Evolutionary conservation across 1,140 invertebrate species (phyloP).

Genomic region (Rhyzopertha dominica): DNA sequence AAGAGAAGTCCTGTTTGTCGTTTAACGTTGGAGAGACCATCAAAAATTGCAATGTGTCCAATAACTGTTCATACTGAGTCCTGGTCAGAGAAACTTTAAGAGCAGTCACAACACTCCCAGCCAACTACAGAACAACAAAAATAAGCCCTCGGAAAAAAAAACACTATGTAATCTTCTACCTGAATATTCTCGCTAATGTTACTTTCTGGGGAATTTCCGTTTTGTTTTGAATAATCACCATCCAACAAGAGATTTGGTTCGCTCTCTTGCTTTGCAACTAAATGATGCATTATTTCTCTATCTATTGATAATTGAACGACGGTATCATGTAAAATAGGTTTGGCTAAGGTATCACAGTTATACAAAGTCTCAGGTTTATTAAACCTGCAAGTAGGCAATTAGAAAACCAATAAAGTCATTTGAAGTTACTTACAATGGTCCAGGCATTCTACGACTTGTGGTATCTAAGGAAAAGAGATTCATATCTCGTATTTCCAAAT

Average conservation of each 20-base stretch:
- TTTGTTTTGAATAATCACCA: slow-evolving; percentile 15
- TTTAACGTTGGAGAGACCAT: slow-evolving; percentile 26
- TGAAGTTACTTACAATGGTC: slow-evolving; percentile 22
- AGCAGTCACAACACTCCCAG: slow-evolving; percentile 75
- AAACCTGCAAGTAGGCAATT: slow-evolving; percentile 28
- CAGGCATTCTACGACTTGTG: slow-evolving; percentile 36
- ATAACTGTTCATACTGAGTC: slow-evolving; percentile 81
- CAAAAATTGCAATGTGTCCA: slow-evolving; percentile 63
- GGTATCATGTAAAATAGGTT: slow-evolving; percentile 78
- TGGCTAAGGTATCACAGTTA: slow-evolving; percentile 58
- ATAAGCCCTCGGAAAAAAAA: not conserved
- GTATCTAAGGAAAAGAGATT: slow-evolving; percentile 77
- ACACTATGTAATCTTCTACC: slow-evolving; percentile 2
- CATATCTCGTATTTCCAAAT: slow-evolving; percentile 76
- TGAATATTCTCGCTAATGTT: slow-evolving; percentile 12
- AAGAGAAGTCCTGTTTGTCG: slow-evolving; percentile 21
- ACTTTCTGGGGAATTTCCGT: slow-evolving; percentile 12
- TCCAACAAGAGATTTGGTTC: slow-evolving; percentile 34
- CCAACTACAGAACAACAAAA: slow-evolving; percentile 52
- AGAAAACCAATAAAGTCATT: not conserved
- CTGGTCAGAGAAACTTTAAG: slow-evolving; percentile 80
- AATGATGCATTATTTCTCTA: slow-evolving; percentile 42
- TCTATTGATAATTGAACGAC: slow-evolving; percentile 63
- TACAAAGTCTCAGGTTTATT: slow-evolving; percentile 60
- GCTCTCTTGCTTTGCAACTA: slow-evolving; percentile 20